phyloP scores from a whole-genome alignment of 2,888 invertebrate genomes.

The Erebia epiphron region DNA sequence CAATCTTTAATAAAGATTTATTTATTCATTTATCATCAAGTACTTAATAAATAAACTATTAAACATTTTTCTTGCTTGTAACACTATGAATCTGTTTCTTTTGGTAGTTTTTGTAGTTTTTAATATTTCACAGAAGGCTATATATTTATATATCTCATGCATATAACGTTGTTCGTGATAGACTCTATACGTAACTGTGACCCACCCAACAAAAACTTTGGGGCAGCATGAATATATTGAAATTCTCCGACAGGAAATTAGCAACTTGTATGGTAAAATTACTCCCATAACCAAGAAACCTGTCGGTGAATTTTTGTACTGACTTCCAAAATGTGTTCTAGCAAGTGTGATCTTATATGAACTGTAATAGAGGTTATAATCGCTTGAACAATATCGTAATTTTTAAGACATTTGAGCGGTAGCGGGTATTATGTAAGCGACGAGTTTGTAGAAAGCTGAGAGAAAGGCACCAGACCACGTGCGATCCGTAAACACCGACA shows the following conservation, averaged over 20 bases:
- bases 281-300: conserved; percentile 7
- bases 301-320: neutral
- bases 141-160: no score
- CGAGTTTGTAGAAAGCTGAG: conserved; percentile 61
- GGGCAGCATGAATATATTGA: neutral
- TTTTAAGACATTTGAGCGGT: conserved; percentile 10
- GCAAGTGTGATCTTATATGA: neutral
- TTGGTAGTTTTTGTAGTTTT: no score
- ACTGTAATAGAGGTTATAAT: conserved; percentile 11
- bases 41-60: no score
- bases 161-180: no score
- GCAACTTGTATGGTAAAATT: conserved; percentile 14
- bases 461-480: conserved; percentile 59
- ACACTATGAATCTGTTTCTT: no score
- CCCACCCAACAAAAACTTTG: neutral
- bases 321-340: neutral
- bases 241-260: conserved; percentile 1
- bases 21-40: no score
- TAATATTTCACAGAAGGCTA: no score
- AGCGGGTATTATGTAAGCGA: conserved; percentile 43
- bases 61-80: no score
- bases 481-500: conserved; percentile 50
- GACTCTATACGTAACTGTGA: neutral
- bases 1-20: no score
- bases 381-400: conserved; percentile 9